Conservation (phyloP, 2,888 invertebrate species). For the Norana najaformis region DNA sequence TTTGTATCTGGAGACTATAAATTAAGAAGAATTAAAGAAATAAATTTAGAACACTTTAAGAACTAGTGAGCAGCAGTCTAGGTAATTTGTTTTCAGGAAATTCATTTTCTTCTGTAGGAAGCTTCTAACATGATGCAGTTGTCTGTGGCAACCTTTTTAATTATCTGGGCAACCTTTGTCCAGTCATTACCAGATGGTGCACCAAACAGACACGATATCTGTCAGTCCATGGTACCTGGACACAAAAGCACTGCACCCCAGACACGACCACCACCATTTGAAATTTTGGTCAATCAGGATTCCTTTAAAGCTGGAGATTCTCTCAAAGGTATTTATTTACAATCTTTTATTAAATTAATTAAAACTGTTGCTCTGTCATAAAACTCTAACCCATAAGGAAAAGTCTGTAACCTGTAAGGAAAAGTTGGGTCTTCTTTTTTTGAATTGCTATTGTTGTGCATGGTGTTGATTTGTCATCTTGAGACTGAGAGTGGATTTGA, state of each 20-base stretch:
- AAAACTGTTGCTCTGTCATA: background rate
- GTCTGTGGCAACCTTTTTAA: background rate
- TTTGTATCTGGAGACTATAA: background rate
- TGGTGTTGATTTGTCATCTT: background rate
- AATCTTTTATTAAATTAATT: background rate
- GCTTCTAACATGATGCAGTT: background rate
- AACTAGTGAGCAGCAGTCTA: background rate
- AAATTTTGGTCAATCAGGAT: conserved; percentile 32
- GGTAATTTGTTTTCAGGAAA: background rate
- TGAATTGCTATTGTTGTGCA: background rate
- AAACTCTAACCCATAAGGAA: too few species aligned
- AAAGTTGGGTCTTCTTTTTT: background rate
- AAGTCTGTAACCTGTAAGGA: too few species aligned
- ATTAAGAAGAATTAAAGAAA: background rate
- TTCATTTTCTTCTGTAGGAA: background rate
- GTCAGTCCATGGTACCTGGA: conserved; percentile 33
- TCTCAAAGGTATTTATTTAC: conserved; percentile 35
- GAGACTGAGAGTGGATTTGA: background rate
- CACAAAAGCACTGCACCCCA: conserved; percentile 27
- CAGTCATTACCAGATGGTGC: conserved; percentile 5
- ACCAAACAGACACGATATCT: conserved; percentile 24
- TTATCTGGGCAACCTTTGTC: conserved; percentile 6
- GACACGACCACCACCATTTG: conserved; percentile 32
- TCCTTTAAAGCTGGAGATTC: conserved; percentile 31
- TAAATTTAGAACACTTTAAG: background rate